Conservation (phyloP, 2,888 invertebrate genomes). For the Microdon myrmicae region DNA sequence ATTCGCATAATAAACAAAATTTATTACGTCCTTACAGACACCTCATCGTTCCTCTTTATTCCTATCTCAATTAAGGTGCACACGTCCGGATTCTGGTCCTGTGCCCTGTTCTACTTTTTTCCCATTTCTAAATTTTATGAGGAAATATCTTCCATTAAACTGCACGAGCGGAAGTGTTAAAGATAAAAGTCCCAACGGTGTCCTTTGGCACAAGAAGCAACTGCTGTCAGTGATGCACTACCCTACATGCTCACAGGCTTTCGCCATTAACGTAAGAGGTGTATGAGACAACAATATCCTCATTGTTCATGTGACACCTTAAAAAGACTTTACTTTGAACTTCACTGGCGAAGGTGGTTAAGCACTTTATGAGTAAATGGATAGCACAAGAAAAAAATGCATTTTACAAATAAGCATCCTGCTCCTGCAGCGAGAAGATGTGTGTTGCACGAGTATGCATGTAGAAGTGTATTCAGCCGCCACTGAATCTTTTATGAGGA, state of each 20-base stretch:
- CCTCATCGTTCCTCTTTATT: too few species aligned
- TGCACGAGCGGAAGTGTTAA: slow-evolving; percentile 14
- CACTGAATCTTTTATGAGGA: slow-evolving; percentile 35
- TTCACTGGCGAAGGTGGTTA: slow-evolving; percentile 43
- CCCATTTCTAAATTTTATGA: slow-evolving; percentile 9
- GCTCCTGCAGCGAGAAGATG: slow-evolving; percentile 2
- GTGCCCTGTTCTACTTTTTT: too few species aligned
- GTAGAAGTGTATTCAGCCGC: too few species aligned
- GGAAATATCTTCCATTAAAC: slow-evolving; percentile 22
- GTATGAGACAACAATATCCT: slow-evolving; percentile 43
- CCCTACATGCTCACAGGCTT: slow-evolving; percentile 10
- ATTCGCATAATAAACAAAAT: too few species aligned
- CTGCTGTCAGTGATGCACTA: too few species aligned
- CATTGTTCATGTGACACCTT: slow-evolving; percentile 42
- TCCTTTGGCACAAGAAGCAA: slow-evolving; percentile 8
- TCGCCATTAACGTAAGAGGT: slow-evolving; percentile 31
- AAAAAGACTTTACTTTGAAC: slow-evolving; percentile 47
- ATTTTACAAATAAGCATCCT: slow-evolving; percentile 25
- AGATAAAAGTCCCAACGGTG: slow-evolving; percentile 15
- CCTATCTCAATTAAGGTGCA: slow-evolving; percentile 11
- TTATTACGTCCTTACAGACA: too few species aligned
- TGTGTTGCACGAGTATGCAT: slow-evolving; percentile 7
- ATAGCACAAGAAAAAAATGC: slow-evolving; percentile 13
- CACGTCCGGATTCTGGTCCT: slow-evolving; percentile 9
- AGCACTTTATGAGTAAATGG: slow-evolving; percentile 24